Base-by-base conservation (phyloP, 2,797 vertebrate genomes). In the Alauda arvensis region DNA sequence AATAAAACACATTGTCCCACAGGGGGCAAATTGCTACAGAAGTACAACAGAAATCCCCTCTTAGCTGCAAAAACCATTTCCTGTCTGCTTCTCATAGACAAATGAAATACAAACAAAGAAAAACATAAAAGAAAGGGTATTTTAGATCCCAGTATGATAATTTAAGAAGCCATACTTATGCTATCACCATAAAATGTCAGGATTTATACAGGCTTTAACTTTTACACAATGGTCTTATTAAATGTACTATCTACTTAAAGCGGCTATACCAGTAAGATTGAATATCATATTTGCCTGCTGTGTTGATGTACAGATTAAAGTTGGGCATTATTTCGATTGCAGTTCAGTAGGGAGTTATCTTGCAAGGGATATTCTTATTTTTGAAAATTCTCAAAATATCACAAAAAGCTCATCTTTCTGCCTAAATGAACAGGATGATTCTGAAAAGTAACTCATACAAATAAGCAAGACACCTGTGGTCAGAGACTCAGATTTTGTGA, bases 91-190 rank as follows among this genome's bases (percentile, higher is more conserved):
- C 12, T 81, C 20, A 49, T 7, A 74, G 63, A 53, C 8, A 77
- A 88, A 70, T 34, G 29, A 88, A 92, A 45, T 31, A 59, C 33
- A 85, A 69, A 78, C 66, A 56, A 79, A 90, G 34, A 81, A 70
- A 79, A 68, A 12, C 37, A 66, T 81, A 55, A 77, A n/a, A 67
- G 23, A 46, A 76, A 70, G 33, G 45, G 21, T 49, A 53, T 67
- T 92, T 94, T 71, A 74, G 49, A 91, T 86, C 51, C 29, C 40
- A 43, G 42, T 55, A 48, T 70, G 69, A 90, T 81, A 69, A 84
- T 51, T 71, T 77, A 18, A 85, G 66, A 80, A 61, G 23, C 6
- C 40, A 56, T 87, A 52, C 49, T 85, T 88, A 71, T 1, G 2
- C 8, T 87, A 39, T 48, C 46, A 77, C 57, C 34, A 23, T 55